Evolutionary conservation across 2,888 invertebrate genomes (phyloP).

Genomic region (Melanostoma scalare): DNA sequence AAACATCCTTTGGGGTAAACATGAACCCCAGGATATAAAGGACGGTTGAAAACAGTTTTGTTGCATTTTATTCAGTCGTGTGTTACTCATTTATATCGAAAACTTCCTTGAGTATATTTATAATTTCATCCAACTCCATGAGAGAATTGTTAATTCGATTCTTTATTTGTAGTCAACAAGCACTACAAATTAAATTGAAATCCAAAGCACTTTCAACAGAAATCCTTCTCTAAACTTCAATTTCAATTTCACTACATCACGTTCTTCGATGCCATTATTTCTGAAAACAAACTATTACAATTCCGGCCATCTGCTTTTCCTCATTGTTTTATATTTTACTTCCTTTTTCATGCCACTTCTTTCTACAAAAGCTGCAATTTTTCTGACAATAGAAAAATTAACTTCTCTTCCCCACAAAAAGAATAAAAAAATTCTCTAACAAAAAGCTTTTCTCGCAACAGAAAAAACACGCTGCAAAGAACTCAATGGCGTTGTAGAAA

Average conservation of each 20-base stretch:
- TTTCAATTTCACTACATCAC: slow-evolving; percentile 57
- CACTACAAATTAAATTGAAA: slow-evolving; percentile 1
- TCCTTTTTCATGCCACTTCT: neutral
- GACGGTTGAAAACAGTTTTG: too few species aligned
- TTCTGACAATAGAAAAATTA: slow-evolving; percentile 23
- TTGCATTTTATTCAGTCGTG: too few species aligned
- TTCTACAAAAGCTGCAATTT: slow-evolving; percentile 33
- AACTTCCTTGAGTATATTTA: too few species aligned
- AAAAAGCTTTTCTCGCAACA: slow-evolving; percentile 3
- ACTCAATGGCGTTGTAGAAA: slow-evolving; percentile 35
- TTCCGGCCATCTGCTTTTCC: slow-evolving; percentile 41
- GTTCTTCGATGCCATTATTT: slow-evolving; percentile 27
- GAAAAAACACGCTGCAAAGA: neutral
- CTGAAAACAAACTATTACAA: slow-evolving; percentile 29
- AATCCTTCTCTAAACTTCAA: slow-evolving; percentile 39
- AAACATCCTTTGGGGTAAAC: too few species aligned
- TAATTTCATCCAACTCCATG: too few species aligned
- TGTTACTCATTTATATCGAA: too few species aligned
- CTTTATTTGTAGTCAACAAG: neutral
- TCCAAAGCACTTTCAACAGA: slow-evolving; percentile 8
- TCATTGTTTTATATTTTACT: slow-evolving; percentile 14
- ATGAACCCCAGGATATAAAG: too few species aligned
- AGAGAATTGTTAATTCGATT: neutral
- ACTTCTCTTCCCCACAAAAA: slow-evolving; percentile 31
- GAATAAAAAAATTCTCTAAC: slow-evolving; percentile 43